Percentiles rank a stretch among this genome's conserved stretches.
Evolutionary conservation across 1,140 invertebrate species (phyloP).

Genomic region (Drosophila teissieri): DNA sequence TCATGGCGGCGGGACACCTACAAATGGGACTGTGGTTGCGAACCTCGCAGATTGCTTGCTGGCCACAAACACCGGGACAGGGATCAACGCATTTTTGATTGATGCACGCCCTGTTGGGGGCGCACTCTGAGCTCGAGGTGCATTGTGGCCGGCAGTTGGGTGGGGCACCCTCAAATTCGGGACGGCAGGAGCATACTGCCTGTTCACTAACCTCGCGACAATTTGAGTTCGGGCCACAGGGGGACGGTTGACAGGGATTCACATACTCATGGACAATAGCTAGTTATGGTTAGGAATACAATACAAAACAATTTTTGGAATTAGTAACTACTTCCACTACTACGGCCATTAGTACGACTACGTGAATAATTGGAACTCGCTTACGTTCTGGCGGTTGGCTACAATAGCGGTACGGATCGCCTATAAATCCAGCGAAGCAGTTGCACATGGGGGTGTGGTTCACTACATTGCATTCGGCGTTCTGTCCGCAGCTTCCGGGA

Average conservation of each 20-base stretch:
- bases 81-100: constrained; percentile 93
- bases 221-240: constrained; percentile 89
- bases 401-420: constrained; percentile 89
- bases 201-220: constrained; percentile 87
- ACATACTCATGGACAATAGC: constrained; percentile 85
- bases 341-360: constrained; percentile 51
- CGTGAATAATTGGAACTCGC: constrained; percentile 66
- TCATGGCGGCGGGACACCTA: constrained; percentile 88
- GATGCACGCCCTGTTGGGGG: constrained; percentile 89
- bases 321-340: constrained; percentile 73
- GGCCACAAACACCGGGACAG: constrained; percentile 91
- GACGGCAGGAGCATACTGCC: constrained; percentile 91
- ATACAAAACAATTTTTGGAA: constrained; percentile 48
- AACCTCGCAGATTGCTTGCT: constrained; percentile 90
- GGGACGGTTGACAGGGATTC: constrained; percentile 87
- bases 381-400: constrained; percentile 86
- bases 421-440: constrained; percentile 88
- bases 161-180: constrained; percentile 90
- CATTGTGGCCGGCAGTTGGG: constrained; percentile 91
- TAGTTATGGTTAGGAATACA: constrained; percentile 61
- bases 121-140: constrained; percentile 90
- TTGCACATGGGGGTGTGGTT: constrained; percentile 91
- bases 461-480: constrained; percentile 90
- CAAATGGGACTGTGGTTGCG: constrained; percentile 91
- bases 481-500: constrained; percentile 89